A percentile compares a stretch with the other conserved stretches of the same genome.
phyloP scores from a whole-genome alignment of 2,113 vertebrate genomes.

The Phocoena phocoena region DNA sequence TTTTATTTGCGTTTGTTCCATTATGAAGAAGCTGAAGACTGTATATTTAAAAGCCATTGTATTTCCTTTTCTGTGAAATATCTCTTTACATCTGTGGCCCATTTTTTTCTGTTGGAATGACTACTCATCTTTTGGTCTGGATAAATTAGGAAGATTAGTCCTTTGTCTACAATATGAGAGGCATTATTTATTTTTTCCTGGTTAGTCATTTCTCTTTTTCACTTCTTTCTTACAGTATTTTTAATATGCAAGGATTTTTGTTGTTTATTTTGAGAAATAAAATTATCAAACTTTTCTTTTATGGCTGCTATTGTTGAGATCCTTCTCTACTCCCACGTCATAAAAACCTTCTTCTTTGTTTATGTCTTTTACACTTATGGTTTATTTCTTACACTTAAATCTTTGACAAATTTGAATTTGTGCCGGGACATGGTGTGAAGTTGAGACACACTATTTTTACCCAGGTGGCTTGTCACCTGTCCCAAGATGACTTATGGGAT shows the following conservation, averaged over 20 bases:
- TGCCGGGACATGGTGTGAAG: background rate
- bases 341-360: background rate
- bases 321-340: background rate
- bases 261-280: slow-evolving; percentile 3
- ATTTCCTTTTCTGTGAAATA: background rate
- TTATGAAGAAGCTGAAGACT: background rate
- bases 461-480: background rate
- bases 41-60: background rate
- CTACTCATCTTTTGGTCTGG: background rate
- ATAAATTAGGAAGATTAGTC: background rate
- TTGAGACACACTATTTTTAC: background rate
- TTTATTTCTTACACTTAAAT: background rate
- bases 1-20: background rate
- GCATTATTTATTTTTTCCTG: background rate
- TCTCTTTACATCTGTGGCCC: background rate
- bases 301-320: background rate
- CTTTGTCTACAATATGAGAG: background rate
- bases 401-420: background rate
- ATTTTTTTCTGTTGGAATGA: background rate
- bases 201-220: background rate
- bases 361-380: background rate
- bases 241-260: background rate
- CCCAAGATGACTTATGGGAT: background rate
- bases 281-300: background rate
- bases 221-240: background rate